These are phyloP conservation scores for Dasyurus viverrinus DNA, from an alignment of 2,113 vertebrate species.

Conservation along the genomic window DNA sequence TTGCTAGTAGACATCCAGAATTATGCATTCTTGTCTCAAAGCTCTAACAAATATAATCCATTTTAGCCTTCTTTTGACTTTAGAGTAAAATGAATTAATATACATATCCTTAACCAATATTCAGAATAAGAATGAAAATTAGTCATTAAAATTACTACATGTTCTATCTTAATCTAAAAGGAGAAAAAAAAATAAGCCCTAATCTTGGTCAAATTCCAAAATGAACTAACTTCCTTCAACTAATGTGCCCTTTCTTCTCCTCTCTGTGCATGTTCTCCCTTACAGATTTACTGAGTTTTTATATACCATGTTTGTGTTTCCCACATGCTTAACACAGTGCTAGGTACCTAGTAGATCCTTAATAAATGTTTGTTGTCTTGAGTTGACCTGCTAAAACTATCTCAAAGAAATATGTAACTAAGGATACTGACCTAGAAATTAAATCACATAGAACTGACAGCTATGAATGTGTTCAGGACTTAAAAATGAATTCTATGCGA, in stretches of 20 bases:
- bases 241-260: neutral
- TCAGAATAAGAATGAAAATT: neutral
- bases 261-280: neutral
- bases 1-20: neutral
- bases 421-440: neutral
- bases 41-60: neutral
- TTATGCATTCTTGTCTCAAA: neutral
- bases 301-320: neutral
- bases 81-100: neutral
- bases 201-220: neutral
- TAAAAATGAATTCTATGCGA: neutral
- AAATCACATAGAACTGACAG: neutral
- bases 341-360: neutral
- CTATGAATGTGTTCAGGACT: neutral
- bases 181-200: neutral
- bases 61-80: neutral
- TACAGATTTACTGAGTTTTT: neutral
- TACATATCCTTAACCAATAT: neutral
- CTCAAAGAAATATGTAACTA: neutral
- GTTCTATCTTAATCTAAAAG: neutral
- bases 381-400: neutral
- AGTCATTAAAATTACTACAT: neutral
- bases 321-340: neutral
- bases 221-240: neutral
- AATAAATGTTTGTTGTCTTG: neutral